Base-by-base conservation (phyloP, 2,797 vertebrate genomes). In the Mareca penelope region DNA sequence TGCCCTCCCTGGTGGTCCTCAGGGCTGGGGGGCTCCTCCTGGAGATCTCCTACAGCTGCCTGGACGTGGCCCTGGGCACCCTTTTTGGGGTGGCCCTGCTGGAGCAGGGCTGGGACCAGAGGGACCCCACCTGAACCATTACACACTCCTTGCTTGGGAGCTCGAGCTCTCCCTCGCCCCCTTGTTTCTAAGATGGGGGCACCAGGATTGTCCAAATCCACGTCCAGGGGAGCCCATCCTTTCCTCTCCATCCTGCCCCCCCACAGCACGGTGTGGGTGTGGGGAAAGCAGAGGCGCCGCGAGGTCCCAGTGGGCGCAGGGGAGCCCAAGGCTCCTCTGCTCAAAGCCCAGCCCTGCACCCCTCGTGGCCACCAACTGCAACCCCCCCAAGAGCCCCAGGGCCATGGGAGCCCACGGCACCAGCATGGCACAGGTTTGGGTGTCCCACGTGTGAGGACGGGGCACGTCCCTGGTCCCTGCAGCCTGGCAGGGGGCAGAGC, bases 151-250 rank as follows among this genome's bases (percentile, higher is more conserved):
- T 6, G 50, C 68, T 5, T 2, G 0, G 80, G 44, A 48, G 46
- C 22, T 5, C 0, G 0, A 39, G 65, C 15, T 21, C 53, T 10
- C 1, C 0, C 37, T 83, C 3, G 13, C 8, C n/a, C 39, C 12
- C 13, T 55, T 26, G 23, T 65, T 23, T 15, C 50, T 1, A 0
- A 16, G 39, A 19, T 0, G 21, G 65, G 23, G 63, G n/a, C 64
- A 60, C 3, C 0, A 1, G 28, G 70, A 82, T 35, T 24, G 44
- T 39, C 68, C 69, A 39, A 24, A 76, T n/a, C 55, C 5, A 4
- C 0, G 2, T 1, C 22, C 22, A 3, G 65, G 33, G 28, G 61
- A 64, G 26, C 61, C 73, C 5, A 0, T 15, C 26, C 57, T 33
- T 44, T 33, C 65, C 69, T 40, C 33, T 50, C 44, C 57, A 21